phyloP scores from a whole-genome alignment of 2,888 invertebrate species.

The Helicoverpa assulta region DNA sequence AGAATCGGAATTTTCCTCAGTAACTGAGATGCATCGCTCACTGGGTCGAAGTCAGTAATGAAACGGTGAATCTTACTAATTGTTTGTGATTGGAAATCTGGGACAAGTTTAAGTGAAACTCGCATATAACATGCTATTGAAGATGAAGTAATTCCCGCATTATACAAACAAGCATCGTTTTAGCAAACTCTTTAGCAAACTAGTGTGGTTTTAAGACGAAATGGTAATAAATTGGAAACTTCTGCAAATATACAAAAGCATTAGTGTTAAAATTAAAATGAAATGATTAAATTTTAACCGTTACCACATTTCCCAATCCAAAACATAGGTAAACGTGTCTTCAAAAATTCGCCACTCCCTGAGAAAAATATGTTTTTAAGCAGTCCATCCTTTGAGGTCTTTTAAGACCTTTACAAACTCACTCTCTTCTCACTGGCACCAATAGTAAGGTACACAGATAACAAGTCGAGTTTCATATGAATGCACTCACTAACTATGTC shows the following conservation, averaged over 20 bases:
- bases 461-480: slow-evolving; percentile 68
- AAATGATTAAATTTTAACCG: too few relatives aligned
- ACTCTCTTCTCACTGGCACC: slow-evolving; percentile 8
- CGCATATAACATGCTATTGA: too few relatives aligned
- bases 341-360: background rate
- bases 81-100: background rate
- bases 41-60: slow-evolving; percentile 39
- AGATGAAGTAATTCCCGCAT: too few relatives aligned
- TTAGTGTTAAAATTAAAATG: too few relatives aligned
- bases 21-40: slow-evolving; percentile 42
- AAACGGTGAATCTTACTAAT: slow-evolving; percentile 43
- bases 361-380: background rate
- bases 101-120: background rate
- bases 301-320: too few relatives aligned
- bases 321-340: too few relatives aligned
- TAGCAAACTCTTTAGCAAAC: too few relatives aligned
- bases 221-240: too few relatives aligned
- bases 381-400: background rate
- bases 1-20: slow-evolving; percentile 8
- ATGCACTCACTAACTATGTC: slow-evolving; percentile 72
- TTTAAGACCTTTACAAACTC: background rate
- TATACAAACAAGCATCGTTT: too few relatives aligned
- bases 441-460: slow-evolving; percentile 56
- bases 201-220: too few relatives aligned
- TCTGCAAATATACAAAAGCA: too few relatives aligned